phyloP scores from a whole-genome alignment of 2,888 invertebrate genomes.

The Psylliodes chrysocephalus region DNA sequence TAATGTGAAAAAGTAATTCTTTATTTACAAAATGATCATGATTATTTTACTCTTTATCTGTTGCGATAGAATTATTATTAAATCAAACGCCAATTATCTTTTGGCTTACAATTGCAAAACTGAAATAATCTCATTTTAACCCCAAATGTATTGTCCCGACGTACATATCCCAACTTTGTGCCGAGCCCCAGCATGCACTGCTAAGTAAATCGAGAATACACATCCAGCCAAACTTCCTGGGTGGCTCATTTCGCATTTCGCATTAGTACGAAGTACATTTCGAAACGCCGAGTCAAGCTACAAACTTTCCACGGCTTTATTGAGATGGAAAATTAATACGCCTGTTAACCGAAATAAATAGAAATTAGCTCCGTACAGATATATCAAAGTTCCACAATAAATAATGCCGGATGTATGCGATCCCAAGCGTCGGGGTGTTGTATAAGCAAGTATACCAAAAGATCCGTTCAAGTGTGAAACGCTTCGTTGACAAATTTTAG shows the following conservation, averaged over 20 bases:
- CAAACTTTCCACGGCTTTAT: slow-evolving; percentile 27
- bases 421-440: not conserved
- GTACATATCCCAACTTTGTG: not conserved
- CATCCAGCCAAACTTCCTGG: slow-evolving; percentile 9
- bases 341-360: slow-evolving; percentile 35
- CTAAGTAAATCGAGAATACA: slow-evolving; percentile 5
- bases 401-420: slow-evolving; percentile 24
- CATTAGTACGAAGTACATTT: slow-evolving; percentile 16
- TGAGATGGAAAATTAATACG: slow-evolving; percentile 36
- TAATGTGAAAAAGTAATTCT: no score
- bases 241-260: not conserved
- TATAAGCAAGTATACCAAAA: not conserved
- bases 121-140: no score
- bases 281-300: slow-evolving; percentile 9
- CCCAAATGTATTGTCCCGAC: not conserved
- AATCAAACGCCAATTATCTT: no score
- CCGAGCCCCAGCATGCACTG: no score
- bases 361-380: slow-evolving; percentile 25
- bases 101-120: no score
- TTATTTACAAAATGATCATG: no score
- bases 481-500: not conserved
- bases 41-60: no score
- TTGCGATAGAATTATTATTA: no score
- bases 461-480: not conserved
- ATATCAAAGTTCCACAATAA: slow-evolving; percentile 35